These are phyloP conservation scores for Sebastolobus altivelis DNA, from an alignment of 2,797 vertebrate genomes.

Conservation along the genomic window DNA sequence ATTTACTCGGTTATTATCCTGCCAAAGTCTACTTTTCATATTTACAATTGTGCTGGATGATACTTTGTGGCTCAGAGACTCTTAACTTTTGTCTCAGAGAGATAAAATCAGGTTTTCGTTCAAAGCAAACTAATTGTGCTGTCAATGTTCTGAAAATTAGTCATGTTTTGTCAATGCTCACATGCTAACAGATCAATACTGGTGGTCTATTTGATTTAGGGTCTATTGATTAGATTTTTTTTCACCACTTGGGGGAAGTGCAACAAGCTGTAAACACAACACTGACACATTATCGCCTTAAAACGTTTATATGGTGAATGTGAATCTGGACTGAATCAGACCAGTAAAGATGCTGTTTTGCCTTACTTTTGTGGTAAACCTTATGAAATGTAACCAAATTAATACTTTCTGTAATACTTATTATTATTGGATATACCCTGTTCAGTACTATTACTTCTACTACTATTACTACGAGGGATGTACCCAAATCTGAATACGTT, in stretches of 20 bases:
- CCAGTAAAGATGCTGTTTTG: neutral
- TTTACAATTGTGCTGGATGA: neutral
- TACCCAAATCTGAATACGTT: neutral
- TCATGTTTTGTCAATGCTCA: neutral
- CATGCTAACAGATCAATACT: conserved; percentile 12
- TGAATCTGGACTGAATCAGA: neutral
- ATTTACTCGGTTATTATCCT: conserved; percentile 12
- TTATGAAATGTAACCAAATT: neutral
- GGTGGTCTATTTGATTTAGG: neutral
- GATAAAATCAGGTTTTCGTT: neutral
- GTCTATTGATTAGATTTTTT: neutral
- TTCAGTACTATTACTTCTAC: neutral
- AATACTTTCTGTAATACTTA: neutral
- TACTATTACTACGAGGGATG: neutral
- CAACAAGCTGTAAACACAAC: conserved; percentile 18
- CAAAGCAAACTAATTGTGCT: neutral
- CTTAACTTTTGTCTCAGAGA: neutral
- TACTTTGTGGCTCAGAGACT: neutral
- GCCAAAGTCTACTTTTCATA: conserved; percentile 13
- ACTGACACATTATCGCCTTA: neutral
- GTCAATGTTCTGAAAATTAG: neutral
- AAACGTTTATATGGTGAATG: too few relatives aligned
- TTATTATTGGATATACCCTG: neutral
- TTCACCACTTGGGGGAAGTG: neutral
- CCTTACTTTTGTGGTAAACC: neutral